A percentile compares a stretch with the other conserved stretches of the same genome.
Conservation (phyloP, 2,888 invertebrate genomes). For the Cerastoderma edule region DNA sequence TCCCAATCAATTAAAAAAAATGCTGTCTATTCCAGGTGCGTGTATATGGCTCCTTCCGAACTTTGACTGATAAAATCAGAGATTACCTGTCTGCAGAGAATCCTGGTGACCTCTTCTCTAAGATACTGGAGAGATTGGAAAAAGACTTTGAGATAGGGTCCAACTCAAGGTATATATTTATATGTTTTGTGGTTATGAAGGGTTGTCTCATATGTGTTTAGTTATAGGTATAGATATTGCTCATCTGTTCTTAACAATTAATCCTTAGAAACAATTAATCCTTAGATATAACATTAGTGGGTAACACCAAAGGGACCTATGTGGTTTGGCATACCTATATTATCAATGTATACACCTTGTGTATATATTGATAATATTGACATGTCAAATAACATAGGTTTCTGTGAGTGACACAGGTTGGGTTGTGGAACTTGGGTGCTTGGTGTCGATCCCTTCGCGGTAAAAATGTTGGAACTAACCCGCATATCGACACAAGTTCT, state of each 20-base stretch:
- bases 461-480: too few relatives aligned
- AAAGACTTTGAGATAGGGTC: slow-evolving; percentile 66
- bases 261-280: neutral
- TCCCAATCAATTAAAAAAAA: too few relatives aligned
- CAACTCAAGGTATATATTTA: slow-evolving; percentile 38
- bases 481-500: too few relatives aligned
- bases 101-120: slow-evolving; percentile 72
- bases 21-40: slow-evolving; percentile 63
- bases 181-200: too few relatives aligned
- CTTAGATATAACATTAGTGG: neutral
- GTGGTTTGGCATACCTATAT: too few relatives aligned
- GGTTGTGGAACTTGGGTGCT: too few relatives aligned
- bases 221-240: neutral
- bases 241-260: neutral
- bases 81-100: slow-evolving; percentile 63
- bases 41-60: slow-evolving; percentile 67
- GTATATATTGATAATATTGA: too few relatives aligned
- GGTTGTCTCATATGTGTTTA: neutral
- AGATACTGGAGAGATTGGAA: slow-evolving; percentile 73
- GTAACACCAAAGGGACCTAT: too few relatives aligned
- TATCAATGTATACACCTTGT: too few relatives aligned
- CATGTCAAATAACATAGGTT: too few relatives aligned
- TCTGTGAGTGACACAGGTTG: too few relatives aligned
- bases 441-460: too few relatives aligned
- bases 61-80: slow-evolving; percentile 62